Evolutionary conservation across 1,140 invertebrate species (phyloP), one percentile per base, ranked within the genome.

Genomic region (Brachionus paranguensis): DNA sequence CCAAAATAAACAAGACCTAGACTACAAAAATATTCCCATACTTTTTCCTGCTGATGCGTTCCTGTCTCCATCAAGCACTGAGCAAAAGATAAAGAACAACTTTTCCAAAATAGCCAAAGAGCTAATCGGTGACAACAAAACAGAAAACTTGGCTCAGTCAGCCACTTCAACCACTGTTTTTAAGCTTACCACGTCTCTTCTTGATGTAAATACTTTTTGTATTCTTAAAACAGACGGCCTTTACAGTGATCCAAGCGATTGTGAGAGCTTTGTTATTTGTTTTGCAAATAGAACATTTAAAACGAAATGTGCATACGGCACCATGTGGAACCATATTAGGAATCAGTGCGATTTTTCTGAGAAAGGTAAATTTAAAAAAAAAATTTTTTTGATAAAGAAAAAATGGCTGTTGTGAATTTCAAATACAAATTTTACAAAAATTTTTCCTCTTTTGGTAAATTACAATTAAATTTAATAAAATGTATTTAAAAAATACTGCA

Each of bases 191-290:
- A 60, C 33, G 1, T 41, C 78, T 24, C 14, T 27, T 43, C 37
- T 81, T 3, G 78, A 81, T 60, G 37, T 81, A 29, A 27, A 29
- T 24, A 47, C 37, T 64, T 81, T 81, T 68, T 81, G 78, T 81
- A 14, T 68, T 43, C 43, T 68, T n/a, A 81, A 81, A 81, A 81
- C 53, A 81, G 78, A 81, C 45, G 78, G 78, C 41, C 33, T 81
- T 29, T 81, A 64, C 37, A 64, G 53, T 64, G 78, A 81, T 68
- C 78, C 78, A 5, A 37, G 43, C 20, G 64, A 81, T 68, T 81
- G 78, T 20, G 78, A 81, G n/a, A 81, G 43, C 60, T 81, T 81
- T 81, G 64, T 81, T 64, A 81, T 81, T 64, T 81, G 78, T 81
- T 81, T 64, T 81, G 78, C 78, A 2, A 81, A 81, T 68, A 17